These are phyloP conservation scores for Thymallus thymallus DNA, from an alignment of 2,113 vertebrate genomes.

Conservation along the genomic window DNA sequence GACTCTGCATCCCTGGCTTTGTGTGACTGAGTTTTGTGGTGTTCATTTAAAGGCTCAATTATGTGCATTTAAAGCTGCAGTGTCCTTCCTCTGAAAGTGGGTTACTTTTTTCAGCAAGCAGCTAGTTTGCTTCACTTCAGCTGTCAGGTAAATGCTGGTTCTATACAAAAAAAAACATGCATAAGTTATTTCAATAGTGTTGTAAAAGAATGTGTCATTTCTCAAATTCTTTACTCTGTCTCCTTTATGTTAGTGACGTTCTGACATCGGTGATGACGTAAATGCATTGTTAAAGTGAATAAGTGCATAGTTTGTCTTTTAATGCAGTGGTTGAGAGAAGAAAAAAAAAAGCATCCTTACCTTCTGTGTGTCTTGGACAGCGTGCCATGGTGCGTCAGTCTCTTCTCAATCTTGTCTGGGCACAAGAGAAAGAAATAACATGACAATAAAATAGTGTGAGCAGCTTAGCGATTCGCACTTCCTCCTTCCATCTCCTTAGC, in stretches of 20 bases:
- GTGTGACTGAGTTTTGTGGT: conserved; percentile 36
- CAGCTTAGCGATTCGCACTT: conserved; percentile 37
- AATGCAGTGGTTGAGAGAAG: background rate
- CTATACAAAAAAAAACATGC: background rate
- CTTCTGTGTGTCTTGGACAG: conserved; percentile 29
- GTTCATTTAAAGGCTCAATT: conserved; percentile 56
- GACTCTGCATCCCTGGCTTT: conserved; percentile 30
- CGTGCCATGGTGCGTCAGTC: conserved; percentile 22
- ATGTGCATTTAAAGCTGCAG: conserved; percentile 55
- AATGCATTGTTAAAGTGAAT: background rate
- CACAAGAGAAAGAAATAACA: conserved; percentile 11
- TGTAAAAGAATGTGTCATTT: background rate
- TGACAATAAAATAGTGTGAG: conserved; percentile 28
- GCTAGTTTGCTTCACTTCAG: conserved; percentile 15
- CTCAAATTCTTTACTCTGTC: background rate
- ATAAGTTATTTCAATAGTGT: background rate
- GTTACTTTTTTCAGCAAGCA: conserved; percentile 5
- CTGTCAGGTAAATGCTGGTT: conserved; percentile 19
- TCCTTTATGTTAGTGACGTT: background rate
- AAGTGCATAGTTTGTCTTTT: background rate
- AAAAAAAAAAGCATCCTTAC: conserved; percentile 12
- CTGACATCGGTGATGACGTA: background rate
- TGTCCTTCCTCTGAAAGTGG: conserved; percentile 20
- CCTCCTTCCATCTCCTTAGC: conserved; percentile 55
- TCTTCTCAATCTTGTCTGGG: conserved; percentile 34